Evolutionary conservation across 2,113 vertebrate genomes (phyloP), one percentile per base, ranked within the genome.

Genomic region (Carettochelys insculpta): DNA sequence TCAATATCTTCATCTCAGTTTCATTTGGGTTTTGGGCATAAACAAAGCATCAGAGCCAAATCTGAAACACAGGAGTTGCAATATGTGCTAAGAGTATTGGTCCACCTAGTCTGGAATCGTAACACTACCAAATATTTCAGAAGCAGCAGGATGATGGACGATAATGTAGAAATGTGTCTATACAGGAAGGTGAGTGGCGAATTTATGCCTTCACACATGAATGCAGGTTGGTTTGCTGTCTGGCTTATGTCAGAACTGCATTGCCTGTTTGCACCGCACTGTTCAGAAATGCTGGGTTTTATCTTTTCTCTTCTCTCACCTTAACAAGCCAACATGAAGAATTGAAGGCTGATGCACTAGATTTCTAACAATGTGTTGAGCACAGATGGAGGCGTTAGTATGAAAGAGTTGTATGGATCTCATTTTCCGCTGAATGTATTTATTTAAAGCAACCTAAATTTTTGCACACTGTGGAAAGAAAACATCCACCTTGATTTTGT

Each of bases 401-500:
- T 54, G 22, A 27, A 75, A 10, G 50, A 87, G 81, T 45, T 45
- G 48, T 85, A 90, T 85, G 43, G 77, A 80, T 80, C 80, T 73
- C 47, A 81, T 53, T 27, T 50, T 50, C 14, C 48, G 11, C 14
- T 50, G 85, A 48, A 34, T 41, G 8, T 82, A 17, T 94, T 94
- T 92, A 16, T 65, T 86, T 83, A 76, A n/a, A 91, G 86, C 52
- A 88, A 41, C 80, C 79, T 83, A 92, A 68, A 47, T 93, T 92
- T 93, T 91, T 10, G 0, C 50, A 54, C 6, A 12, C 71, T 43
- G 71, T 43, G 43, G 45, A 90, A 48, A 90, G 82, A 97, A 91
- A 92, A 93, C 83, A 86, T 89, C 81, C 90, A 50, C 94, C 45
- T 93, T 92, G 89, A 96, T 89, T 90, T 90, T 73, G 61, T 90